Evolutionary conservation across 2,113 vertebrate species (phyloP).

Genomic region (Stomatorhinus ivindoensis): DNA sequence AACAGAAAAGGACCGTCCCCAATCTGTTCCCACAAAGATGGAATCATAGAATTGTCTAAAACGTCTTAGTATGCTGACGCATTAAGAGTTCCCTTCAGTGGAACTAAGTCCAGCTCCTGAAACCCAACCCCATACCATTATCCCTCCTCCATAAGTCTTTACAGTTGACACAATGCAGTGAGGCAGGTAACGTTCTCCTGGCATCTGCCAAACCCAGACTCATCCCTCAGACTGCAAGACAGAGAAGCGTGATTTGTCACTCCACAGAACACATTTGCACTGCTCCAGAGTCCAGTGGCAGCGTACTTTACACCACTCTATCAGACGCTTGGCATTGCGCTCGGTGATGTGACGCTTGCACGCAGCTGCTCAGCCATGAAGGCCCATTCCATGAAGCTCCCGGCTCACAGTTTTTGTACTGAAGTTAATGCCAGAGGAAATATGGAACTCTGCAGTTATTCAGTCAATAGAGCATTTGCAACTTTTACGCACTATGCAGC

Average conservation of each 20-base stretch:
- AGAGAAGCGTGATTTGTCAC: neutral
- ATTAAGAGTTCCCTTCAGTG: no score
- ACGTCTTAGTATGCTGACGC: no score
- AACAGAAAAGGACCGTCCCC: no score
- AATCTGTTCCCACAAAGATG: no score
- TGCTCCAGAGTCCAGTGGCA: neutral
- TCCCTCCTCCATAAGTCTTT: no score
- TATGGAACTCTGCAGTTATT: neutral
- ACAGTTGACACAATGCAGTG: no score
- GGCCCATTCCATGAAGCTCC: neutral
- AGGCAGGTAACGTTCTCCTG: neutral
- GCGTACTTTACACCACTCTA: neutral
- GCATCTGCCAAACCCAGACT: neutral
- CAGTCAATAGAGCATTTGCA: neutral
- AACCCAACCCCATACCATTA: no score
- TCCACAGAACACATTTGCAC: neutral
- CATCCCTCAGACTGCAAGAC: neutral
- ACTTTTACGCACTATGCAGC: neutral
- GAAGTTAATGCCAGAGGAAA: neutral
- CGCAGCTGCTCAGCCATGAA: neutral
- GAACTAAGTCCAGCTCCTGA: no score
- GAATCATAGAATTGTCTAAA: no score
- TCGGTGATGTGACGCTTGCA: neutral
- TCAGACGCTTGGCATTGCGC: neutral
- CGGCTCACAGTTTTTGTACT: neutral